A percentile compares a stretch with the other conserved stretches of the same genome.
Conservation (phyloP, 2,113 vertebrate genomes). For the Nycticebus coucang region DNA sequence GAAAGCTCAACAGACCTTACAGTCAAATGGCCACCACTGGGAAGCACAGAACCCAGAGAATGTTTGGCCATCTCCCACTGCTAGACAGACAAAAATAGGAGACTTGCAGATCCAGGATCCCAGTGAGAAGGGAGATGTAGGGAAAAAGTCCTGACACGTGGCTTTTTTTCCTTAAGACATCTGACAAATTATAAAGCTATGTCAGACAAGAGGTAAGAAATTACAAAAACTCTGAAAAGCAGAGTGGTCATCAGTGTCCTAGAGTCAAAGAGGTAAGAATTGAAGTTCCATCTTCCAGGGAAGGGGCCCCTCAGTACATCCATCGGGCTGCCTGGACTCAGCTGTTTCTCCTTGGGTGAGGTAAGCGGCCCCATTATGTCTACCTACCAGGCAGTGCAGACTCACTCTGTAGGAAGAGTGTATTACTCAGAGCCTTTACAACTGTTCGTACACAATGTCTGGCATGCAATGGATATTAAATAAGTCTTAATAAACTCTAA, state of each 20-base stretch:
- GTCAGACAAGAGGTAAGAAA: neutral
- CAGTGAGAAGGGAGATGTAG: neutral
- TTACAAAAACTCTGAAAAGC: neutral
- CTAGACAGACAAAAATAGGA: neutral
- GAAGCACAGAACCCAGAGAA: neutral
- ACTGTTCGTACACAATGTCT: neutral
- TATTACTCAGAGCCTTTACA: neutral
- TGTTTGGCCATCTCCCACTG: neutral
- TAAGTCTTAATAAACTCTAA: neutral
- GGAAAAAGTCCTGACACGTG: neutral
- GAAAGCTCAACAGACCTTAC: neutral
- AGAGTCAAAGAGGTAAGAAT: neutral
- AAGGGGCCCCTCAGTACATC: neutral
- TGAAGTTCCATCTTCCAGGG: neutral
- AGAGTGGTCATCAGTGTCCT: neutral
- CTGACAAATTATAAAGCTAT: neutral
- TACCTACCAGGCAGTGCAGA: neutral
- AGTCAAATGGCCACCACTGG: neutral
- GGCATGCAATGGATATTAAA: neutral
- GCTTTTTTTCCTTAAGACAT: neutral
- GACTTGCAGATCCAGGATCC: neutral
- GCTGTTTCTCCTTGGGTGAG: neutral
- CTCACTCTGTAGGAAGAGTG: neutral
- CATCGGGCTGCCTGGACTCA: neutral
- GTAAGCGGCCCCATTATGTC: neutral